Percentiles rank a stretch among this genome's conserved stretches.
Evolutionary conservation across 2,113 vertebrate genomes (phyloP).

Genomic region (Lontra canadensis): DNA sequence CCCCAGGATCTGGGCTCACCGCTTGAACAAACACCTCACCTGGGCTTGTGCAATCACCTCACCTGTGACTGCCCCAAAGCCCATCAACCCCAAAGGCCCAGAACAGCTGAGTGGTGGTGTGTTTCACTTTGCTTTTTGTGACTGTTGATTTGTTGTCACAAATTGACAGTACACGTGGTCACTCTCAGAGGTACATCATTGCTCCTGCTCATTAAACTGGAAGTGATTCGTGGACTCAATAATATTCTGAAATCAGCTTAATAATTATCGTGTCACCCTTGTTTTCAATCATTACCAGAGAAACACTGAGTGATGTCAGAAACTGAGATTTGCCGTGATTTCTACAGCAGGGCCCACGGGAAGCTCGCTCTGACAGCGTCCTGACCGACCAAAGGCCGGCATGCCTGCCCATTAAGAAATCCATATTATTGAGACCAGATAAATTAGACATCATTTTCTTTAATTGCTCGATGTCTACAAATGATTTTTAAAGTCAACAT

Average conservation of each 20-base stretch:
- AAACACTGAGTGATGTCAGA: neutral
- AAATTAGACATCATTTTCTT: neutral
- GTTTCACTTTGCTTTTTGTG: neutral
- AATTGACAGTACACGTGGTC: conserved; percentile 78
- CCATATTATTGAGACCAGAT: neutral
- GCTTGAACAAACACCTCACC: fast-evolving
- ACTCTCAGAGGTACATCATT: conserved; percentile 75
- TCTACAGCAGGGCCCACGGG: fast-evolving
- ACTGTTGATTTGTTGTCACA: conserved; percentile 46
- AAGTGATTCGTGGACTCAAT: conserved; percentile 83
- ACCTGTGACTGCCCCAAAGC: neutral
- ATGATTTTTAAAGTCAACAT: neutral
- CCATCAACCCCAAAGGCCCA: neutral
- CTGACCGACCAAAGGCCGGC: no score
- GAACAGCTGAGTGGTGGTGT: neutral
- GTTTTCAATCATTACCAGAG: neutral
- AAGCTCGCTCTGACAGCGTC: fast-evolving
- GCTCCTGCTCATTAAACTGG: conserved; percentile 81
- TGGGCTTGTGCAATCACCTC: fast-evolving
- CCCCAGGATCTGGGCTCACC: fast-evolving
- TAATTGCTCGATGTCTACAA: neutral
- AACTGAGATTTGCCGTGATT: neutral
- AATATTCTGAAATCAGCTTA: conserved; percentile 82
- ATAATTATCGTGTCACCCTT: conserved; percentile 71
- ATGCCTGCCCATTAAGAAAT: neutral